Conservation (phyloP, 2,797 vertebrate genomes). For the Mionectes olivaceus region DNA sequence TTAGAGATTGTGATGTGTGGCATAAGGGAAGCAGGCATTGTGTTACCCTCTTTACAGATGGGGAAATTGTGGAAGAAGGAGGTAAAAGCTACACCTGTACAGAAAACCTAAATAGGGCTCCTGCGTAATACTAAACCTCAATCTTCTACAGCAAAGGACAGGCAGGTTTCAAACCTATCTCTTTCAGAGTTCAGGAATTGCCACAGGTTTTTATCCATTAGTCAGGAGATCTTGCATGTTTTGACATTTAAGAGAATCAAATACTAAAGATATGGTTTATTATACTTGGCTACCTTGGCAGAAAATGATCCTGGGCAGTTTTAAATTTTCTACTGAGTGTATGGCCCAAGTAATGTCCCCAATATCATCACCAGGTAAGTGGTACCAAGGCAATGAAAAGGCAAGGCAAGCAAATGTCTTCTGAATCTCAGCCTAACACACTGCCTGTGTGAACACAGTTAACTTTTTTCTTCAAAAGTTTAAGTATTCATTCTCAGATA, state of each 20-base stretch:
- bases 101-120: neutral
- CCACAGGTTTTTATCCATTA: neutral
- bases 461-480: neutral
- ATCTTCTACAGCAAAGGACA: neutral
- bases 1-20: neutral
- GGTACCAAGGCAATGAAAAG: neutral
- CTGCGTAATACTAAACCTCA: neutral
- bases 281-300: neutral
- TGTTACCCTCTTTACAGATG: neutral
- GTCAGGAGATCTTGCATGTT: neutral
- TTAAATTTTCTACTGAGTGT: neutral
- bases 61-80: neutral
- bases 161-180: neutral
- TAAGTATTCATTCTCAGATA: neutral
- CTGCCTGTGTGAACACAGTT: neutral
- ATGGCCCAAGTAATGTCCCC: neutral
- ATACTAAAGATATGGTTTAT: neutral
- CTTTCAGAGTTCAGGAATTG: neutral
- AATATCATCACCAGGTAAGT: rapidly evolving
- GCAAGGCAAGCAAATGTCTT: neutral
- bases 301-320: neutral
- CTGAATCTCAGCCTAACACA: neutral
- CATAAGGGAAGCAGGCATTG: neutral
- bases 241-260: neutral
- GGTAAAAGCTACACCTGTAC: neutral